These are phyloP conservation scores for Megalopta genalis DNA, from an alignment of 1,140 invertebrate species.

Conservation along the genomic window DNA sequence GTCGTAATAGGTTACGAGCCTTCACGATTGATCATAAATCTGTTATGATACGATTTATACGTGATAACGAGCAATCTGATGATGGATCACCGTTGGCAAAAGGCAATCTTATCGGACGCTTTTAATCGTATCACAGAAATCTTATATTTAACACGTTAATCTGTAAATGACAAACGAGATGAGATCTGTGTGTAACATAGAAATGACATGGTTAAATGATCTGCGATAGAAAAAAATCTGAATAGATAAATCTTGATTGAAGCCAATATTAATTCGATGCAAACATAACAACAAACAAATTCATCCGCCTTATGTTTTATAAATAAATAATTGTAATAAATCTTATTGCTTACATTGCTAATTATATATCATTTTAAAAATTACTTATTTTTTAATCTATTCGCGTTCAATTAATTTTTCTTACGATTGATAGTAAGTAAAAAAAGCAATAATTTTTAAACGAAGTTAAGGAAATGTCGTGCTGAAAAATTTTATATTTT, in stretches of 20 bases:
- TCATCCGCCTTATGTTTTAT: no score
- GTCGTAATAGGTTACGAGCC: slow-evolving; percentile 10
- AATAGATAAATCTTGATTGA: neutral
- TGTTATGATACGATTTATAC: slow-evolving; percentile 34
- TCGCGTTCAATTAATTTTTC: no score
- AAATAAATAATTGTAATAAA: no score
- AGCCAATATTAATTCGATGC: no score
- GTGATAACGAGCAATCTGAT: slow-evolving; percentile 33
- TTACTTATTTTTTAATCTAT: no score
- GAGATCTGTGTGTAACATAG: neutral
- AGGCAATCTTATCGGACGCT: slow-evolving; percentile 1
- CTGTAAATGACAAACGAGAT: neutral
- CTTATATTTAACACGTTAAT: slow-evolving; percentile 23
- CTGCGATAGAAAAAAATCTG: neutral
- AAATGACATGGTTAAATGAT: neutral
- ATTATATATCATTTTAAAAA: no score
- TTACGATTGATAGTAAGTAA: no score
- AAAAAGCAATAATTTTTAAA: no score
- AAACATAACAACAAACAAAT: no score
- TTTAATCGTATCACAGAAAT: slow-evolving; percentile 17
- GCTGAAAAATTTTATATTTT: no score
- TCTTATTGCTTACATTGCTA: no score
- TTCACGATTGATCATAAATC: slow-evolving; percentile 33
- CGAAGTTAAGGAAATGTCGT: no score
- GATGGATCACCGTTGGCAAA: slow-evolving; percentile 20